Conservation (phyloP, 2,888 invertebrate genomes). For the Thereva unica region DNA sequence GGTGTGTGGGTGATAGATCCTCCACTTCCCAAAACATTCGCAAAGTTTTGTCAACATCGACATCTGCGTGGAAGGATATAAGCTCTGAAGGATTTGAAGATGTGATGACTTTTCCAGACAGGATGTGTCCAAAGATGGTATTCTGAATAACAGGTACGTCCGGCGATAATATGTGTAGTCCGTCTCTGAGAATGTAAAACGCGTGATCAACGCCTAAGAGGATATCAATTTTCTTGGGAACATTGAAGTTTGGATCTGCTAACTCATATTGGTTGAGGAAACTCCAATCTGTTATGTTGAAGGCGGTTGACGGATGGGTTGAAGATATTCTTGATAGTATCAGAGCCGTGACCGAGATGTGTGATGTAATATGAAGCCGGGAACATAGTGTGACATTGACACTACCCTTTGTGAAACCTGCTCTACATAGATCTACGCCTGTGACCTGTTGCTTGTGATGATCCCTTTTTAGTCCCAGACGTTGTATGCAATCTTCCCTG, state of each 20-base stretch:
- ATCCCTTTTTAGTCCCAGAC: slow-evolving; percentile 3
- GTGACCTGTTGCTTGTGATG: not conserved
- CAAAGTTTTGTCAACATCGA: not conserved
- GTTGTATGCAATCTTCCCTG: slow-evolving; percentile 1
- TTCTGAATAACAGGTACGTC: not conserved
- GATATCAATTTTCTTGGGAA: too few relatives aligned
- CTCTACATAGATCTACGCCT: not conserved
- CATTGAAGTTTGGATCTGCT: too few relatives aligned
- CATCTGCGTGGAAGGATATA: not conserved
- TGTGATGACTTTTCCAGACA: not conserved
- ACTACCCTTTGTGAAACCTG: not conserved
- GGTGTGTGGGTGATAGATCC: too few relatives aligned
- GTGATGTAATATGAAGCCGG: not conserved
- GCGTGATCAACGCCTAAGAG: too few relatives aligned
- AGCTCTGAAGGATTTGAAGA: not conserved
- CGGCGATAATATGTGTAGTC: too few relatives aligned
- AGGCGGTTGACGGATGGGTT: too few relatives aligned
- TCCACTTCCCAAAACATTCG: too few relatives aligned
- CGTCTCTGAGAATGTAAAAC: too few relatives aligned
- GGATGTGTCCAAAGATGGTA: not conserved
- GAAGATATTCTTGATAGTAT: too few relatives aligned
- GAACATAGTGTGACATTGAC: not conserved
- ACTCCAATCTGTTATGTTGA: too few relatives aligned
- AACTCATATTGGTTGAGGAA: too few relatives aligned
- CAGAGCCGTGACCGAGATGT: too few relatives aligned